Conservation (phyloP, 2,888 invertebrate species). For the Erynnis tages region DNA sequence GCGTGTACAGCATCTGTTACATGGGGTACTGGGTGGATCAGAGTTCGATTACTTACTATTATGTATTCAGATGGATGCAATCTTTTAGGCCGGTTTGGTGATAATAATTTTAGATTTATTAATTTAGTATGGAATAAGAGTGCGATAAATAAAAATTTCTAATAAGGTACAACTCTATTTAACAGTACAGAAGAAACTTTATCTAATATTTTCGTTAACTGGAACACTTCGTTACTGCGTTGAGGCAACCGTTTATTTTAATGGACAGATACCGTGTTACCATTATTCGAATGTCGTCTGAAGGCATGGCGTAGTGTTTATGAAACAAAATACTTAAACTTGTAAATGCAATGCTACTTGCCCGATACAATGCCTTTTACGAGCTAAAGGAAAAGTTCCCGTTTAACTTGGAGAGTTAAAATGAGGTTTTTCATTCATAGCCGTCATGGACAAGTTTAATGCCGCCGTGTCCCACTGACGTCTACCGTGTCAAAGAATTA, state of each 20-base stretch:
- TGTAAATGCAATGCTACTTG: not conserved
- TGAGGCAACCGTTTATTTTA: not conserved
- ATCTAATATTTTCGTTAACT: not conserved
- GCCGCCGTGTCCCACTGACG: not conserved
- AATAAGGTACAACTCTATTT: no score
- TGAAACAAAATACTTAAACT: constrained; percentile 4
- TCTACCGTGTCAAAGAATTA: not conserved
- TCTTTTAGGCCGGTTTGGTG: no score
- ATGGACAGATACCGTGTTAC: not conserved
- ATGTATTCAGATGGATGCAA: no score
- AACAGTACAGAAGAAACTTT: no score
- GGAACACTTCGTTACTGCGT: not conserved
- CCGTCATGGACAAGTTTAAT: constrained; percentile 6
- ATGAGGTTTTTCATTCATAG: constrained; percentile 14
- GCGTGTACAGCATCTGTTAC: no score
- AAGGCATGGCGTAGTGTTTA: not conserved
- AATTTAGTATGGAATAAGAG: no score
- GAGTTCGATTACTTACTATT: no score
- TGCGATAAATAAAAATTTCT: no score
- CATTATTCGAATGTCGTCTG: not conserved
- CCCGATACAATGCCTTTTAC: not conserved
- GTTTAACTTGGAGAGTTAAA: constrained; percentile 2
- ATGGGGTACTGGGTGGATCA: no score
- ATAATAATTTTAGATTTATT: no score
- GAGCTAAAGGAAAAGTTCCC: constrained; percentile 5